Conservation (phyloP, 2,888 invertebrate species). For the Zhuqinia jingwanae region DNA sequence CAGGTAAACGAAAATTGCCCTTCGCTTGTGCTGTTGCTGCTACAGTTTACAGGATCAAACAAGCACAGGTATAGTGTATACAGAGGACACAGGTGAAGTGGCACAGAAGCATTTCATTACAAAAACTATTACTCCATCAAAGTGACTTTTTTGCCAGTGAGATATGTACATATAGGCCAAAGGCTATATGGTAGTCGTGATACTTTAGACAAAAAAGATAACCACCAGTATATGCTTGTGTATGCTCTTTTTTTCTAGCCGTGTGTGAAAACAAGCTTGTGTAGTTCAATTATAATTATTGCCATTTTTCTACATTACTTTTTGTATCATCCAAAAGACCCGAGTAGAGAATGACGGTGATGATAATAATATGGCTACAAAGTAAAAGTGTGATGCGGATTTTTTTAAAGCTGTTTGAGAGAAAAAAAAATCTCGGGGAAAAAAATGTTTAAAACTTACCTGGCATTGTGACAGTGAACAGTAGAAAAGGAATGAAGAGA, state of each 20-base stretch:
- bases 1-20: slow-evolving; percentile 40
- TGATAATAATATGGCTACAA: slow-evolving; percentile 3
- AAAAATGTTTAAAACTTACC: slow-evolving; percentile 36
- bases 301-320: neutral
- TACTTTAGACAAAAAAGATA: neutral
- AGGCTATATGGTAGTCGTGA: too few relatives aligned
- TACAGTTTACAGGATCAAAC: slow-evolving; percentile 33
- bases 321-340: neutral
- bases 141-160: neutral
- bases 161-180: neutral
- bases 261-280: neutral
- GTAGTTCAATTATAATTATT: slow-evolving; percentile 15
- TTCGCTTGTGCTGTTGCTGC: neutral
- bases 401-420: neutral
- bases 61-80: too few relatives aligned
- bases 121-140: slow-evolving; percentile 28
- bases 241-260: neutral
- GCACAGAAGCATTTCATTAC: slow-evolving; percentile 33
- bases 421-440: neutral
- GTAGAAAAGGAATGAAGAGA: slow-evolving; percentile 45
- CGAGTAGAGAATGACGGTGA: neutral
- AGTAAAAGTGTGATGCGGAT: slow-evolving; percentile 1
- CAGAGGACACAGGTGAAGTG: slow-evolving; percentile 44
- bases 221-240: neutral
- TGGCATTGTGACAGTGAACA: slow-evolving; percentile 57